phyloP scores from a whole-genome alignment of 2,797 vertebrate genomes.

The Falco columbarius region DNA sequence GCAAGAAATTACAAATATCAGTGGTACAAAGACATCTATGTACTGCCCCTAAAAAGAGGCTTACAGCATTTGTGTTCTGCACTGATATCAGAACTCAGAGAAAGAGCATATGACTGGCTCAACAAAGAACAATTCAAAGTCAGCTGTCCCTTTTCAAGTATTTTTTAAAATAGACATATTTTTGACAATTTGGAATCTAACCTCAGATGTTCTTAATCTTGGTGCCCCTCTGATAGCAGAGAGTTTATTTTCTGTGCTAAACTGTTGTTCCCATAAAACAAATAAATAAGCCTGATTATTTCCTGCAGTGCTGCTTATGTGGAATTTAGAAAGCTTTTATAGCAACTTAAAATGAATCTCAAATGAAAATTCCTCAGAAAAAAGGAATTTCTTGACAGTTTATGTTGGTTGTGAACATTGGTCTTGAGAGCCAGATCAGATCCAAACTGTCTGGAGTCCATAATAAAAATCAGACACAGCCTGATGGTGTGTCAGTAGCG shows the following conservation, averaged over 20 bases:
- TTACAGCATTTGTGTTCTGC: neutral
- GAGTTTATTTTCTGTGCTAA: neutral
- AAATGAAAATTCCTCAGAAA: neutral
- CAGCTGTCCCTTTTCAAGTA: neutral
- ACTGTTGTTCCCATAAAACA: neutral
- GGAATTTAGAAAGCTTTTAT: neutral
- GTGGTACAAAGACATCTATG: neutral
- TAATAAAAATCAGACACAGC: neutral
- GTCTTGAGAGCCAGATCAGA: neutral
- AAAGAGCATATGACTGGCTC: neutral
- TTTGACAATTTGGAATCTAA: neutral
- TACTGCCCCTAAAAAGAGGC: neutral
- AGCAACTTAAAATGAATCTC: neutral
- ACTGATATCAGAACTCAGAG: neutral
- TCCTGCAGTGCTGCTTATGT: rapidly evolving
- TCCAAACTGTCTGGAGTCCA: neutral
- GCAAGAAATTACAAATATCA: neutral
- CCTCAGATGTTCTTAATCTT: neutral
- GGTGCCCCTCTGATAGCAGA: neutral
- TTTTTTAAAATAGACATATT: neutral
- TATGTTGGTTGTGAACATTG: neutral
- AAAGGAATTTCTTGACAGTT: neutral
- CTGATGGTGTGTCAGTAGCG: neutral
- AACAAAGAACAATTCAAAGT: neutral
- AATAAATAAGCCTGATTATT: neutral